Conservation (phyloP, 2,888 invertebrate species). For the Acronicta leporina region DNA sequence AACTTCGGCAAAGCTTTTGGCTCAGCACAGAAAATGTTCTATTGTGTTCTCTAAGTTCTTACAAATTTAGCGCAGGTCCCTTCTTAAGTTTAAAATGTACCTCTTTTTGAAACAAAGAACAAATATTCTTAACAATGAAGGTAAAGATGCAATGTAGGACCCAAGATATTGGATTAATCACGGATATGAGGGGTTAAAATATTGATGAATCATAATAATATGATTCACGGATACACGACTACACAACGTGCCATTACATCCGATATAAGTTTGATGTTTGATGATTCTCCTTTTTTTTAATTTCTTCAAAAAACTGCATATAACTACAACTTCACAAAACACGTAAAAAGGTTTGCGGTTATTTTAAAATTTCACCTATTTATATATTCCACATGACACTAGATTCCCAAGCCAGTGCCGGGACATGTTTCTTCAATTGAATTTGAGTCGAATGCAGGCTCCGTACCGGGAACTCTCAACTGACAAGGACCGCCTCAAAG, state of each 20-base stretch:
- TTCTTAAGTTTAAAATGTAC: conserved; percentile 31
- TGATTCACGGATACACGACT: too few species aligned
- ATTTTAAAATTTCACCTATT: conserved; percentile 1
- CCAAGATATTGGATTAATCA: too few species aligned
- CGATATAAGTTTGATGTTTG: too few species aligned
- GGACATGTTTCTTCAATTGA: conserved; percentile 10
- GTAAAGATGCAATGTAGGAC: too few species aligned
- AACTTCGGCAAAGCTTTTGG: conserved; percentile 36
- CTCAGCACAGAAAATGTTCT: conserved; percentile 32
- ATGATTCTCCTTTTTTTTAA: too few species aligned
- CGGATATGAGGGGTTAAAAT: too few species aligned
- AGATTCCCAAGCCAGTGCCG: conserved; percentile 3
- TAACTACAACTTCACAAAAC: too few species aligned
- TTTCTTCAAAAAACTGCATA: too few species aligned
- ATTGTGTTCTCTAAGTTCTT: conserved; percentile 31
- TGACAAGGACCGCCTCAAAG: conserved; percentile 11
- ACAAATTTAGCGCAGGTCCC: conserved; percentile 36
- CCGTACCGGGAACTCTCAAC: conserved; percentile 15
- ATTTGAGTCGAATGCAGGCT: conserved; percentile 20
- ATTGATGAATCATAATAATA: too few species aligned
- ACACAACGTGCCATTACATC: too few species aligned
- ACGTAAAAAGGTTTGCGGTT: background rate
- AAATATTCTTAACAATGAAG: too few species aligned
- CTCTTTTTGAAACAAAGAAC: conserved; percentile 18
- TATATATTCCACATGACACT: conserved; percentile 4